Conservation (phyloP, 2,797 vertebrate species). For the Pithecia hirsuta region DNA sequence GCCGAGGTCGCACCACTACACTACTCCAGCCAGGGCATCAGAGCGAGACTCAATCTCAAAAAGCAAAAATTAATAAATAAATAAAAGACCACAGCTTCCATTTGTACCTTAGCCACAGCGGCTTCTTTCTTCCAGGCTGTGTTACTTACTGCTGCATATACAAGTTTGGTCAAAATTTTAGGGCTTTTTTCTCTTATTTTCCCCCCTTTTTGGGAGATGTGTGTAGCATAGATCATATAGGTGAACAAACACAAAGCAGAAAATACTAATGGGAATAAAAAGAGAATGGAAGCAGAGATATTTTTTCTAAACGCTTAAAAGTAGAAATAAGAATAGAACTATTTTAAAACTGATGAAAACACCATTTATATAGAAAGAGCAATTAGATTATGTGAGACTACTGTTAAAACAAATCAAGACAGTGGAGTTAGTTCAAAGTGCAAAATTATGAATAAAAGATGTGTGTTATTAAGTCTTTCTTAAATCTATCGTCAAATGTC, state of each 20-base stretch:
- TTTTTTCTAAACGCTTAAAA: not conserved
- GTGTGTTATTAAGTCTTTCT: not conserved
- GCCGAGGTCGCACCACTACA: fast-evolving
- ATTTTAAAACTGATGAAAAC: not conserved
- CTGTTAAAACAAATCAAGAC: not conserved
- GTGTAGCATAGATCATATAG: not conserved
- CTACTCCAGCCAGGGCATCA: too few species aligned
- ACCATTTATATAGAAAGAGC: not conserved
- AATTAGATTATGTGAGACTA: not conserved
- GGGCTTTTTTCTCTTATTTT: not conserved
- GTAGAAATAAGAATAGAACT: not conserved
- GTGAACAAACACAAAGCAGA: not conserved
- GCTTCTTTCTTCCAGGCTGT: not conserved
- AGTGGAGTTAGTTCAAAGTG: not conserved
- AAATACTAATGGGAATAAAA: not conserved
- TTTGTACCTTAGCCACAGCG: not conserved
- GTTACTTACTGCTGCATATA: not conserved
- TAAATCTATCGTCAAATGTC: not conserved
- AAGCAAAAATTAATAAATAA: too few species aligned
- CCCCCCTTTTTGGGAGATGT: not conserved
- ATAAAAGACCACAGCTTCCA: not conserved
- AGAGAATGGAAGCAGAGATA: not conserved
- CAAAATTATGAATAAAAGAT: not conserved
- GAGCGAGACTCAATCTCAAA: too few species aligned
- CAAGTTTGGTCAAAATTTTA: not conserved